These are phyloP conservation scores for Stegodyphus mimosarum DNA, from an alignment of 1,140 invertebrate species.

Conservation along the genomic window DNA sequence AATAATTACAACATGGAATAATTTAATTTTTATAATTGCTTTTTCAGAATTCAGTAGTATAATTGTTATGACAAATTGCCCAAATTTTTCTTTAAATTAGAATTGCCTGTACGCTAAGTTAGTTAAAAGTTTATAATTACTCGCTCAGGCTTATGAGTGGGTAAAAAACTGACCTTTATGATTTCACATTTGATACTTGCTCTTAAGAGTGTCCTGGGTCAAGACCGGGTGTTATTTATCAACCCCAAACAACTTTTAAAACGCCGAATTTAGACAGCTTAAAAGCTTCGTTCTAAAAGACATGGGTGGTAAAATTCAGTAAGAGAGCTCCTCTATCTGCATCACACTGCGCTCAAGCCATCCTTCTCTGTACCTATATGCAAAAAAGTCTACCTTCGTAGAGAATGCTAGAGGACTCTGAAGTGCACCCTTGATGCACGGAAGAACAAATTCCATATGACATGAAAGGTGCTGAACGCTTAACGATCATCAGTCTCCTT, in stretches of 20 bases:
- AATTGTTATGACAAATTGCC: too few relatives aligned
- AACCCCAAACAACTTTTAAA: neutral
- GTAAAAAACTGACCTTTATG: too few relatives aligned
- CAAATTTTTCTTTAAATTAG: too few relatives aligned
- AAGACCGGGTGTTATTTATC: too few relatives aligned
- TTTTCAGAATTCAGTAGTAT: too few relatives aligned
- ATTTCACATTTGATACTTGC: too few relatives aligned
- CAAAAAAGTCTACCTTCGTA: neutral
- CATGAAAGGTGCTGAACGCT: neutral
- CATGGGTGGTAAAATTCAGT: neutral
- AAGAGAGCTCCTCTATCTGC: neutral
- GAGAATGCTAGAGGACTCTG: neutral
- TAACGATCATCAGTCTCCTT: conserved; percentile 12
- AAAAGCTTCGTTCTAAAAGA: neutral
- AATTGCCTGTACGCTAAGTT: too few relatives aligned
- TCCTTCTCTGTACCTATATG: neutral
- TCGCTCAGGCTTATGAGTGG: too few relatives aligned
- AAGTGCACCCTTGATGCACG: neutral
- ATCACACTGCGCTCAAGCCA: neutral
- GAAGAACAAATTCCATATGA: neutral
- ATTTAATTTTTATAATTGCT: too few relatives aligned
- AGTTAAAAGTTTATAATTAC: too few relatives aligned
- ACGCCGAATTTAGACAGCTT: neutral
- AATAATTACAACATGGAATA: too few relatives aligned
- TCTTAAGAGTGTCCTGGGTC: too few relatives aligned